Base-by-base conservation (phyloP, 2,888 invertebrate species). In the Pristionchus entomophagus region DNA sequence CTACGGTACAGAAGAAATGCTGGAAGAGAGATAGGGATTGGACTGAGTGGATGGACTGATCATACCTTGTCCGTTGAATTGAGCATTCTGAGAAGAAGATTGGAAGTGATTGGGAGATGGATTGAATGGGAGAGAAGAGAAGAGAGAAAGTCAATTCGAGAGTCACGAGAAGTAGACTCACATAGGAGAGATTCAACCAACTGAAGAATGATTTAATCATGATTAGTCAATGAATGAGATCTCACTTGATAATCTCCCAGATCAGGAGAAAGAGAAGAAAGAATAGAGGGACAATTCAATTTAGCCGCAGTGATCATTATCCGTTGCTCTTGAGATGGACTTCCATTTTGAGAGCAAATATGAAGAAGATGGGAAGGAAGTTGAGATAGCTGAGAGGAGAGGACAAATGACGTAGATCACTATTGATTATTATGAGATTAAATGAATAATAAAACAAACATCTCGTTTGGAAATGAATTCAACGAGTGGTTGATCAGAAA, bases 1-100 rank as follows among this genome's bases (percentile, higher is more conserved):
- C 88, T 35, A 93, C 90, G 2, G 92, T 89, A 51, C 90, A 88
- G 88, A 92, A 93, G 86, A 93, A 93, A 80, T 92, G 90, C 89
- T 89, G 77, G 85, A 59, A 88, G 38, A n/a, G 0, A 41, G 45
- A 56, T 41, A 29, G 17, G 45, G 65, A 38, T 8, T 19, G 35
- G 65, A 35, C 6, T 8, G 35, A 6, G 32, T 4, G 1, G 41
- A 19, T 29, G n/a, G 29, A 85, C 14, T 5, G 22, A 73, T 29
- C 8, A 22, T 86, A 90, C 91, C 86, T 92, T 86, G 85, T 91
- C 91, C 12, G 83, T 82, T 3, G 87, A 87, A 38, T 89, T 89
- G 78, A 89, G 87, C 89, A 91, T 91, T 59, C 87, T 62, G n/a
- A 92, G 89, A 14, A 92, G 85, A 86, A 92, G 88, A 53, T 89